Percentiles rank a stretch among this genome's conserved stretches.
Conservation (phyloP, 1,140 invertebrate species). For the Akabosia matsudoensis region DNA sequence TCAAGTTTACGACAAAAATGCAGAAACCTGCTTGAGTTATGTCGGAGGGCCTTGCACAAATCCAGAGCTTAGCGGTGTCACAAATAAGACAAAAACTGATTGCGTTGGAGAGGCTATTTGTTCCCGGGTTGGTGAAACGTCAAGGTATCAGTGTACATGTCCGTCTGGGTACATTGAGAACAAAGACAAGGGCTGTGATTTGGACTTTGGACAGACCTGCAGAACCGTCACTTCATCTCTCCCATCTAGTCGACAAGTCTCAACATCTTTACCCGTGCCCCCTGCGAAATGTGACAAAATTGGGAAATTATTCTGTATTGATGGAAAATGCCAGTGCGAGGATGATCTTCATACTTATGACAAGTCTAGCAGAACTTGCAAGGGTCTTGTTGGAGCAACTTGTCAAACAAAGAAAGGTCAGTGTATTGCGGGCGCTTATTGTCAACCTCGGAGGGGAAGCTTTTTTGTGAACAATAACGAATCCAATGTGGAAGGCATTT, state of each 20-base stretch:
- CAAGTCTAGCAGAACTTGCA: not conserved
- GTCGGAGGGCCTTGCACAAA: conserved; percentile 11
- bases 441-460: not conserved
- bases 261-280: no score
- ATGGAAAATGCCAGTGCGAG: conserved; percentile 4
- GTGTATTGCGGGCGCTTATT: not conserved
- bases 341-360: conserved; percentile 10
- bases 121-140: not conserved
- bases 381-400: not conserved
- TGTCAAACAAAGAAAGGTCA: not conserved
- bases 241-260: not conserved
- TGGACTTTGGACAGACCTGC: not conserved
- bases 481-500: not conserved
- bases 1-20: not conserved
- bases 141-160: not conserved
- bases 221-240: not conserved
- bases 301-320: not conserved
- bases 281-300: conserved; percentile 2
- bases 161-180: conserved; percentile 2
- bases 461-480: not conserved
- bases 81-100: not conserved
- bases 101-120: not conserved
- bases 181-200: not conserved
- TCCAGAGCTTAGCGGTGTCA: not conserved
- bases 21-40: not conserved